Percentiles rank a stretch among this genome's conserved stretches.
Conservation (phyloP, 2,888 invertebrate genomes). For the Nymphalis urticae region DNA sequence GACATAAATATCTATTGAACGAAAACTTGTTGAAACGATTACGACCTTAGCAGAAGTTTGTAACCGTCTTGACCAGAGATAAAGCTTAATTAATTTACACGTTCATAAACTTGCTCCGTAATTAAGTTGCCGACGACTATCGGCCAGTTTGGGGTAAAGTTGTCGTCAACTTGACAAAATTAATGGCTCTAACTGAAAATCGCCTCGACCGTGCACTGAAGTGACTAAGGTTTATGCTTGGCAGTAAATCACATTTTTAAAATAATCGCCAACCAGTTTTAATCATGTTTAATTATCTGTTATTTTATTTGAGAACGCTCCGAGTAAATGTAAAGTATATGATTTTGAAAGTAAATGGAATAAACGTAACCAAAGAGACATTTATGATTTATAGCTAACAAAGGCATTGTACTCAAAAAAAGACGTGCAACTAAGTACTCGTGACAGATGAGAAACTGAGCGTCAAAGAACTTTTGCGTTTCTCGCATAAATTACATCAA, state of each 20-base stretch:
- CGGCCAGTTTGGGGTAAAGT: conserved; percentile 38
- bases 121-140: conserved; percentile 44
- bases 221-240: conserved; percentile 8
- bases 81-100: conserved; percentile 44
- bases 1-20: not conserved
- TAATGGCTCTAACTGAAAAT: conserved; percentile 25
- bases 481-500: too few relatives aligned
- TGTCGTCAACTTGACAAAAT: conserved; percentile 41
- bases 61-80: conserved; percentile 33
- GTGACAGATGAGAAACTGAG: too few relatives aligned
- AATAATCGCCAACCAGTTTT: not conserved
- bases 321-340: too few relatives aligned
- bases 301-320: too few relatives aligned
- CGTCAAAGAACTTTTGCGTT: too few relatives aligned
- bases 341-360: too few relatives aligned
- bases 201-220: conserved; percentile 7
- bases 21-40: conserved; percentile 25
- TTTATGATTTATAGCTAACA: too few relatives aligned
- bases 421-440: too few relatives aligned
- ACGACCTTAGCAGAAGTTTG: conserved; percentile 28
- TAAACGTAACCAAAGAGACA: too few relatives aligned
- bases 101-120: conserved; percentile 41
- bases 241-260: not conserved
- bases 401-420: too few relatives aligned
- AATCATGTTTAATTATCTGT: too few relatives aligned